phyloP scores from a whole-genome alignment of 2,797 vertebrate genomes.

The Sitta carolinensis region DNA sequence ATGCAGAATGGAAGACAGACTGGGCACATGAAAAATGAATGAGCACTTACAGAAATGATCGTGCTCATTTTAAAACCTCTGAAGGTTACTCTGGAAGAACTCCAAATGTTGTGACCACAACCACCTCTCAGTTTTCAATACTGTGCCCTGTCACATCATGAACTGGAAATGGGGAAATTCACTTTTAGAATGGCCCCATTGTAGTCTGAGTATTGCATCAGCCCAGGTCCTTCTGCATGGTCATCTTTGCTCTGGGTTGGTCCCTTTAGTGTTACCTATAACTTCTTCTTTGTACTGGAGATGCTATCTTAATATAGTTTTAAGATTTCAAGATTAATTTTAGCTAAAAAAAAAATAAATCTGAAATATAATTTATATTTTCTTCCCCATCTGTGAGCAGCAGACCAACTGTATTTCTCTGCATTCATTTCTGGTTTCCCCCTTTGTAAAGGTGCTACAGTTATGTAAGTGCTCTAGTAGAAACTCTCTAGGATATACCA shows the following conservation, averaged over 20 bases:
- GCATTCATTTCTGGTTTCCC: not conserved
- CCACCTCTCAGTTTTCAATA: not conserved
- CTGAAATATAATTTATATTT: not conserved
- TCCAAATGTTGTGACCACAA: not conserved
- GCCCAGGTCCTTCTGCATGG: not conserved
- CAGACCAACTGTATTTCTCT: not conserved
- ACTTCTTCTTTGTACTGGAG: not conserved
- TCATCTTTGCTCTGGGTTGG: not conserved
- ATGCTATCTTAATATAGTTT: not conserved
- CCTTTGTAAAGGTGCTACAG: not conserved
- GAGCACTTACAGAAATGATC: conserved; percentile 10
- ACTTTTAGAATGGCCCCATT: not conserved
- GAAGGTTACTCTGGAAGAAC: not conserved
- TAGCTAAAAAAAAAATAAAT: not conserved
- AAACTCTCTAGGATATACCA: not conserved
- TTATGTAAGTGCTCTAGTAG: not conserved
- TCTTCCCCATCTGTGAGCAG: not conserved
- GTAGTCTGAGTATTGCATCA: not conserved
- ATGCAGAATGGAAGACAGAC: not conserved
- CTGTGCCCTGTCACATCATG: not conserved
- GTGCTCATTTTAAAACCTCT: not conserved
- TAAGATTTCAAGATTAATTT: not conserved
- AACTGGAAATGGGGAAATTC: not conserved
- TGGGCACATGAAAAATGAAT: conserved; percentile 40
- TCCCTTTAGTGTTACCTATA: not conserved